Base-by-base conservation (phyloP, 2,797 vertebrate species). In the Falco concolor region DNA sequence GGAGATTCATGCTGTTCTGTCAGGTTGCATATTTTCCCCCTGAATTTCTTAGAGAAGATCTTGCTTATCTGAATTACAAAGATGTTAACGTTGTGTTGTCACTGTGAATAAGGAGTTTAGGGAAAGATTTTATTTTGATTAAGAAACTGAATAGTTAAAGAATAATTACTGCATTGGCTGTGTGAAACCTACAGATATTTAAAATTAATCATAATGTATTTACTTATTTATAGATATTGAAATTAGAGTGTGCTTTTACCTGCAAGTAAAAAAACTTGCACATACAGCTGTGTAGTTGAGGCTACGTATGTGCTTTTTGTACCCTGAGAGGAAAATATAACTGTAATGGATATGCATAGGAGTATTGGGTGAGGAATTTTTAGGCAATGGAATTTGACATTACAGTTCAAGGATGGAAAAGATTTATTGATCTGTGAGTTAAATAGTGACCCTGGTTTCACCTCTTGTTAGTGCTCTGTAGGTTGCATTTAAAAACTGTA, bases 351-450 rank as follows among this genome's bases (percentile, higher is more conserved):
- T 88, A 61, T 69, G 90, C 65, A 87, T 14, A 73, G 69, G 50
- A 75, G 67, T 90, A 79, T 22, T 17, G 25, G 34, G 38, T 38
- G 82, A 93, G 27, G 70, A 84, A 94, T 87, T 92, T 95, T 95
- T 93, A 84, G 84, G 82, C 90, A 95, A 87, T 83, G 84, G 32
- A 73, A 60, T 92, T 93, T 87, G 95, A 92, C 95, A 95, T 91
- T 70, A n/a, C 52, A 90, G 93, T 94, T 97, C 85, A 98, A 97
- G 95, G 96, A 95, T 92, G 92, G 82, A 96, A 95, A 96, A 96
- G 87, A 96, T 94, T 86, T 96, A 96, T 82, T 95, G 87, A 95
- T 95, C 87, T 6, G 5, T 69, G 74, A 90, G 90, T 93, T 97
- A 97, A 97, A 97, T 32, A 83, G 63, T 97, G 91, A 96, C 77